Evolutionary conservation across 2,888 invertebrate genomes (phyloP).

Genomic region (Antheraea assamensis): DNA sequence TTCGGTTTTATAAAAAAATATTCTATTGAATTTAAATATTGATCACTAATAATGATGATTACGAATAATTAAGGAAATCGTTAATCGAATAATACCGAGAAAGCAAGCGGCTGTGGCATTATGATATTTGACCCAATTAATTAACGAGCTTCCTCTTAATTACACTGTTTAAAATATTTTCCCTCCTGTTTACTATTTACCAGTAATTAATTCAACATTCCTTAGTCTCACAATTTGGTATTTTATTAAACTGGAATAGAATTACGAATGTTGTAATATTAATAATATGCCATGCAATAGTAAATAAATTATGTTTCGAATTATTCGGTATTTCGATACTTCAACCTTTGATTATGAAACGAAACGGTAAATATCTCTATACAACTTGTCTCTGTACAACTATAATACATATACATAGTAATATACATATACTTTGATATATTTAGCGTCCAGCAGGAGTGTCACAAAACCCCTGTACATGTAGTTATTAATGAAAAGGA

Average conservation of each 20-base stretch:
- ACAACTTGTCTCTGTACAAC: too few species aligned
- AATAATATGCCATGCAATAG: background rate
- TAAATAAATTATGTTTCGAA: background rate
- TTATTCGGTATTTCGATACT: too few species aligned
- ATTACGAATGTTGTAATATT: background rate
- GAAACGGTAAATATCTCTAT: too few species aligned
- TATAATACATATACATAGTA: too few species aligned
- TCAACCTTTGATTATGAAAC: too few species aligned
- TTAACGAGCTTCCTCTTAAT: constrained; percentile 29
- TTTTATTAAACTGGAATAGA: background rate
- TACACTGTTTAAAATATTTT: constrained; percentile 20
- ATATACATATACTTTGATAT: too few species aligned
- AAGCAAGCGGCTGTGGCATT: constrained; percentile 28
- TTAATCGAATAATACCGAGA: constrained; percentile 37
- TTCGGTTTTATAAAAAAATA: background rate
- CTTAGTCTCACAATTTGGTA: background rate
- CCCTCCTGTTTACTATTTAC: constrained; percentile 21
- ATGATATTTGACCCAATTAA: constrained; percentile 31
- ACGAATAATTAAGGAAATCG: constrained; percentile 35
- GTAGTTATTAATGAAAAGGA: too few species aligned
- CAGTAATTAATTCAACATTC: constrained; percentile 17
- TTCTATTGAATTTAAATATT: constrained; percentile 2
- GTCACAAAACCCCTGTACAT: too few species aligned
- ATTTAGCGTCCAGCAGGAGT: too few species aligned
- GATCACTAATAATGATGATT: constrained; percentile 27